Evolutionary conservation across 2,797 vertebrate species (phyloP).

Genomic region (Carapus acus): DNA sequence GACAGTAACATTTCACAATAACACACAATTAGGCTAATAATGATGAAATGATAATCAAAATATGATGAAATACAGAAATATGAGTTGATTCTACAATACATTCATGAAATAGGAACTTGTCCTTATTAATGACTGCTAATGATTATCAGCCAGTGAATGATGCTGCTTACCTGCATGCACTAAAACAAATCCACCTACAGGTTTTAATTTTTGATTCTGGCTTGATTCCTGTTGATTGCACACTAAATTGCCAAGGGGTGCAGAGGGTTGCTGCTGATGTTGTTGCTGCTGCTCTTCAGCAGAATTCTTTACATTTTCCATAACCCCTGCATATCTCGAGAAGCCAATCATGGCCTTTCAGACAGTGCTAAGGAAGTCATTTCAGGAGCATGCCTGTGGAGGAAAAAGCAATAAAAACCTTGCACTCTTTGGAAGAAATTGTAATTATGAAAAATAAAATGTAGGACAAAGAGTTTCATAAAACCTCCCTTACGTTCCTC

Average conservation of each 20-base stretch:
- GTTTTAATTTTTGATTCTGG: constrained; percentile 69
- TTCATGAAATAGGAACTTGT: too few species aligned
- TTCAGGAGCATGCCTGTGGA: constrained; percentile 43
- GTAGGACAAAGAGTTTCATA: too few species aligned
- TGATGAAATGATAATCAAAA: too few species aligned
- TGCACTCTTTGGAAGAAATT: too few species aligned
- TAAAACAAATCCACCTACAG: constrained; percentile 92
- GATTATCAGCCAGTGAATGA: too few species aligned
- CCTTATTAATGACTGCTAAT: too few species aligned
- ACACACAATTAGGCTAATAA: too few species aligned
- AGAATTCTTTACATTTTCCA: constrained; percentile 85
- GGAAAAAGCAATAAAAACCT: constrained; percentile 21
- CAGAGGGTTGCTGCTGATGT: constrained; percentile 76
- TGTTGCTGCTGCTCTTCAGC: constrained; percentile 82
- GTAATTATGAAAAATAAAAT: background rate
- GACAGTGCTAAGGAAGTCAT: constrained; percentile 43
- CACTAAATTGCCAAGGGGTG: constrained; percentile 72
- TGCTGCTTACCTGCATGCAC: constrained; percentile 98
- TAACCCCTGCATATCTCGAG: constrained; percentile 75
- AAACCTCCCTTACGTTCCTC: too few species aligned
- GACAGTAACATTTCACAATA: too few species aligned
- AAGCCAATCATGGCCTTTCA: constrained; percentile 65
- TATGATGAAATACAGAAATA: too few species aligned
- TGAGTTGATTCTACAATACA: too few species aligned
- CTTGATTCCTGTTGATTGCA: constrained; percentile 74